Percentiles rank a stretch among this genome's conserved stretches.
phyloP scores from a whole-genome alignment of 2,888 invertebrate genomes.

The Therioaphis trifolii region DNA sequence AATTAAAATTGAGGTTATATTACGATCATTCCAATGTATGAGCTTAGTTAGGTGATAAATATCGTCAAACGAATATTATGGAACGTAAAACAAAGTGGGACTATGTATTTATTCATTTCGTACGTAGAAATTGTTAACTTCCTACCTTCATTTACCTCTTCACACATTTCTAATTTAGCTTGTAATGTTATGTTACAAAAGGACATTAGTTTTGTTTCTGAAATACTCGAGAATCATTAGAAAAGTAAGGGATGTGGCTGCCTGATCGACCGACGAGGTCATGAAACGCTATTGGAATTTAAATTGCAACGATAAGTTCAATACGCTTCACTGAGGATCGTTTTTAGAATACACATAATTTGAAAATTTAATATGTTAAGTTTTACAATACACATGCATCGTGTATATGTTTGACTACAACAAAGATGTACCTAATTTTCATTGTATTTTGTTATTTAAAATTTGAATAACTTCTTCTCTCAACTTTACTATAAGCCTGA shows the following conservation, averaged over 20 bases:
- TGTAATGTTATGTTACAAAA: neutral
- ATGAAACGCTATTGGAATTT: neutral
- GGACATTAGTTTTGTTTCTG: slow-evolving; percentile 45
- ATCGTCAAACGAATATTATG: neutral
- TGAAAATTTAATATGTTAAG: neutral
- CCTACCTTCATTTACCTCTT: neutral
- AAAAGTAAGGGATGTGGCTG: neutral
- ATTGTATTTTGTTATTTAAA: neutral
- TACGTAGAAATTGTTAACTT: slow-evolving; percentile 10
- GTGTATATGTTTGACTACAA: neutral
- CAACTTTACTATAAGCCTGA: too few species aligned
- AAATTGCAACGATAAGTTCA: neutral
- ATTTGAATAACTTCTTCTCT: neutral
- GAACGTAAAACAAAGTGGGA: slow-evolving; percentile 28
- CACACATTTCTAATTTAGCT: slow-evolving; percentile 1
- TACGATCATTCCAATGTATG: slow-evolving; percentile 14
- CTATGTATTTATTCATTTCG: neutral
- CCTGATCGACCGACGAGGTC: neutral
- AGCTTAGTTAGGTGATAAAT: slow-evolving; percentile 29
- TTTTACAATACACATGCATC: neutral
- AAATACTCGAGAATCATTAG: neutral
- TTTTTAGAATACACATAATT: neutral
- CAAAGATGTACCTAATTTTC: neutral
- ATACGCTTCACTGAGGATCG: neutral
- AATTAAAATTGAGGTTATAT: slow-evolving; percentile 13